These are phyloP conservation scores for Psophia crepitans DNA, from an alignment of 2,113 vertebrate species.

Conservation along the genomic window DNA sequence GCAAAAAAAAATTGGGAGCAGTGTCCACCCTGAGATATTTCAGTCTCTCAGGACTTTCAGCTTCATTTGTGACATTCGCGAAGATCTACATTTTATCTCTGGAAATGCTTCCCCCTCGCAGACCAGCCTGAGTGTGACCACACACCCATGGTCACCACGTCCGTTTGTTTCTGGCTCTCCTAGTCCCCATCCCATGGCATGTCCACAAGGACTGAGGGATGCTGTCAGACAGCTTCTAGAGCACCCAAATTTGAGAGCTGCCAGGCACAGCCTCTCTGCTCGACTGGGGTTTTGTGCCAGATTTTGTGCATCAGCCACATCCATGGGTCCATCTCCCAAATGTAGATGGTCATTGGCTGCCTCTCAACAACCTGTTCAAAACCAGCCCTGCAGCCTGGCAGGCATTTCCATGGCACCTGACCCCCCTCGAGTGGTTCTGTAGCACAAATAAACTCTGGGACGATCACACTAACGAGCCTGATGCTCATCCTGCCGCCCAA, in stretches of 20 bases:
- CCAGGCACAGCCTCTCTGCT: not conserved
- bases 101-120: not conserved
- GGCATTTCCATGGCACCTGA: not conserved
- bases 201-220: accelerated
- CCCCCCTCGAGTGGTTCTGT: accelerated
- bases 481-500: not conserved
- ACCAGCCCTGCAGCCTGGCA: not conserved
- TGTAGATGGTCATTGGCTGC: accelerated
- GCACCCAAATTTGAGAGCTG: not conserved
- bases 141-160: accelerated
- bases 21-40: not conserved
- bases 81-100: not conserved
- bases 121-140: not conserved
- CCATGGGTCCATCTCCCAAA: accelerated
- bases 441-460: not conserved
- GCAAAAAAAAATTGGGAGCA: not conserved
- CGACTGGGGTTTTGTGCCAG: accelerated
- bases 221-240: not conserved
- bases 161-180: not conserved
- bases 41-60: not conserved
- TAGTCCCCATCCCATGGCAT: not conserved
- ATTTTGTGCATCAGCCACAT: not conserved
- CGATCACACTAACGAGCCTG: not conserved
- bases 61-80: not conserved
- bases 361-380: not conserved